These are phyloP conservation scores for Pediacus dermestoides DNA, from an alignment of 2,888 invertebrate species.

Conservation along the genomic window DNA sequence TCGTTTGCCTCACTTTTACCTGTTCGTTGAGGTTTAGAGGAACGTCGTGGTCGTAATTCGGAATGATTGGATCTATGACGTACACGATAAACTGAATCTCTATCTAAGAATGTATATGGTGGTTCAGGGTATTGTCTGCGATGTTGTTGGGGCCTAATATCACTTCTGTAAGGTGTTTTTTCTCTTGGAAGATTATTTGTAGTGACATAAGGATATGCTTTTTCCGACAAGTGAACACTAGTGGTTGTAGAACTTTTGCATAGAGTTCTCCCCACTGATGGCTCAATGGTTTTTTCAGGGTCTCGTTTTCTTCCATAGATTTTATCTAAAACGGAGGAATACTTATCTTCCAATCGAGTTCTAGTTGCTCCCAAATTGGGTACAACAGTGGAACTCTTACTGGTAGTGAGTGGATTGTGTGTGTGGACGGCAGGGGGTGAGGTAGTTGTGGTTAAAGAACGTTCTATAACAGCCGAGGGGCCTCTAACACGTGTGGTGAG, in stretches of 20 bases:
- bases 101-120: constrained; percentile 44
- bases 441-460: constrained; percentile 43
- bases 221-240: constrained; percentile 65
- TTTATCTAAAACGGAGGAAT: constrained; percentile 70
- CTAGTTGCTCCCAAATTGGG: constrained; percentile 56
- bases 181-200: constrained; percentile 51
- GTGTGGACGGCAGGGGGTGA: constrained; percentile 12
- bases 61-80: constrained; percentile 47
- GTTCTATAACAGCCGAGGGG: constrained; percentile 59
- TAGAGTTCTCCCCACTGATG: constrained; percentile 52
- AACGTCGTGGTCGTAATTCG: constrained; percentile 45
- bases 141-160: constrained; percentile 24
- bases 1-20: constrained; percentile 64
- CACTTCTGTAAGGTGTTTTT: constrained; percentile 62
- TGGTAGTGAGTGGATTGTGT: constrained; percentile 33
- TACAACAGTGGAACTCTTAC: constrained; percentile 37
- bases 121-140: constrained; percentile 39
- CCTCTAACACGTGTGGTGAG: constrained; percentile 71
- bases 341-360: constrained; percentile 73
- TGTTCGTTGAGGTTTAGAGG: constrained; percentile 56
- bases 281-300: constrained; percentile 70
- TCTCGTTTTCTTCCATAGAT: constrained; percentile 57
- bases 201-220: constrained; percentile 58
- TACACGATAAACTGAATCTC: constrained; percentile 41
- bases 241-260: constrained; percentile 68